Base-by-base conservation (phyloP, 2,797 vertebrate genomes). In the Gallinago nigripennis region DNA sequence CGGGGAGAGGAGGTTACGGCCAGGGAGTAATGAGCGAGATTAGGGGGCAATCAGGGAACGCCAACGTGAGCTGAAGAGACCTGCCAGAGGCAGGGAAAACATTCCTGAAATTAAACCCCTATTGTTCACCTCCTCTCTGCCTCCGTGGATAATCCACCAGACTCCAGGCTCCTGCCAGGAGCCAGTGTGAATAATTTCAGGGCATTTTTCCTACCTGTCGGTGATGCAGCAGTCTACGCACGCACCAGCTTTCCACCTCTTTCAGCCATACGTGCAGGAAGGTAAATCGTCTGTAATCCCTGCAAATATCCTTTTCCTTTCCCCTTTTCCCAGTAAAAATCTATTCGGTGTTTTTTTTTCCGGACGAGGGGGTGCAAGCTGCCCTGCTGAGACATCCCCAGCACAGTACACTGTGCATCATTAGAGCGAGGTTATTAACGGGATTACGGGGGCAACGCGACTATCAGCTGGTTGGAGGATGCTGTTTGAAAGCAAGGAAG, bases 31-130 rank as follows among this genome's bases (percentile, higher is more conserved):
- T 65, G 76, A 88, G 88, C 0, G 6, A 93, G 95, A 95, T 90
- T 82, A 94, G 69, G 73, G 65, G 28, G 76, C 91, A 89, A 90
- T 93, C 95, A 93, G 86, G 60, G 87, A 94, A 75, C 0, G 2
- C 88, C 84, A 90, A 85, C 2, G 30, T 15, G 69, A 94, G 72
- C 70, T 70, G 85, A 27, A 79, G 84, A 86, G 84, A 94, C 0
- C 1, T 71, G 91, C 64, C 61, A 56, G 73, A 94, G 63, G 94
- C 58, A 92, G 63, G 84, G 56, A 84, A 90, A 95, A 86, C 69
- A 94, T 78, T 51, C 77, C 79, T 89, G 85, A 91, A 90, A 93
- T 81, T 73, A 92, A 97, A 89, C n/a, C n/a, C 82, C 94, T 80
- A 88, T 81, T 93, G 75, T 84, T 93, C 82, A 83, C 68, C 89